Conservation (phyloP, 2,888 invertebrate genomes). For the Hydropsyche betteni region DNA sequence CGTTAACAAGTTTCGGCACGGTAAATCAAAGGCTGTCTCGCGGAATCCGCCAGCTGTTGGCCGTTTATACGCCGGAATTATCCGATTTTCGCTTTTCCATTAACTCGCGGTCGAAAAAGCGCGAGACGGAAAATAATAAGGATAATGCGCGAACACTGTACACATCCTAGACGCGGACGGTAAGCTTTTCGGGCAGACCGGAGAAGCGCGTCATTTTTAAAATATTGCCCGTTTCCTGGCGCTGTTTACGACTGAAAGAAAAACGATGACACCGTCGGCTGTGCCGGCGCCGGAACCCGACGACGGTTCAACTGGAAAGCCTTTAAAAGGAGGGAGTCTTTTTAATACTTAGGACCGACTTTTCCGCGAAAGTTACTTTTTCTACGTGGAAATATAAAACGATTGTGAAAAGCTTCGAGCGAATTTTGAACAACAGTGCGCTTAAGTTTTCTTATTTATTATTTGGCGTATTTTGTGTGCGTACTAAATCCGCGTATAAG, state of each 20-base stretch:
- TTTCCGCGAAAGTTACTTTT: slow-evolving; percentile 7
- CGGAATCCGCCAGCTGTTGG: slow-evolving; percentile 31
- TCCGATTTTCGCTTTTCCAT: slow-evolving; percentile 34
- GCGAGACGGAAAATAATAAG: slow-evolving; percentile 29
- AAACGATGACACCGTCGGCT: slow-evolving; percentile 12
- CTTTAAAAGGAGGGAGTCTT: not conserved
- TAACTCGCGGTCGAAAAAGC: not conserved
- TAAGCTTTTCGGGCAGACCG: not conserved
- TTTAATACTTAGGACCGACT: slow-evolving; percentile 12
- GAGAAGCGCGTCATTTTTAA: slow-evolving; percentile 36
- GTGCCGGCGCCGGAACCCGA: slow-evolving; percentile 2
- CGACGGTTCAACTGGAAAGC: slow-evolving; percentile 13
- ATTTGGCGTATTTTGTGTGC: too few relatives aligned
- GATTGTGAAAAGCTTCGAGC: not conserved
- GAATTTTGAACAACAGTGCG: too few relatives aligned
- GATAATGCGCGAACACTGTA: slow-evolving; percentile 20
- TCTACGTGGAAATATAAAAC: slow-evolving; percentile 14
- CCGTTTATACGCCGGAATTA: slow-evolving; percentile 6
- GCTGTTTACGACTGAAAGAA: slow-evolving; percentile 31
- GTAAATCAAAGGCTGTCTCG: slow-evolving; percentile 32
- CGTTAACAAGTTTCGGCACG: slow-evolving; percentile 24
- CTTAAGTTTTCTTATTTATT: too few relatives aligned
- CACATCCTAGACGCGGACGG: not conserved
- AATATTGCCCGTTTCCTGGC: slow-evolving; percentile 32
- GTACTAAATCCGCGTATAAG: too few relatives aligned